phyloP scores from a whole-genome alignment of 1,140 invertebrate genomes.

The Homarus americanus region DNA sequence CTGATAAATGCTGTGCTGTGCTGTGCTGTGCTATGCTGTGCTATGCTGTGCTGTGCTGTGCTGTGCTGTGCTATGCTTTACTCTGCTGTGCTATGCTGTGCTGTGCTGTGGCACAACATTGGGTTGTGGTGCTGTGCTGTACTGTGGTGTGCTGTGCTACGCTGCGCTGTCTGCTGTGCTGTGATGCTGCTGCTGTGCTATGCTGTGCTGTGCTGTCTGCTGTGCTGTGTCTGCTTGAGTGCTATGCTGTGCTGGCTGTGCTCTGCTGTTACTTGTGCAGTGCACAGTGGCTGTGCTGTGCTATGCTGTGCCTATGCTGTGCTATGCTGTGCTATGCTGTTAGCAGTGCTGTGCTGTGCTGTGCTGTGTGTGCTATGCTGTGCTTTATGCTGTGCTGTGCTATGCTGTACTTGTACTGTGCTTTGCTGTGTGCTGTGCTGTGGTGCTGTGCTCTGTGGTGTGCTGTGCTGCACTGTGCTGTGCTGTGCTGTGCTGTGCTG shows the following conservation, averaged over 20 bases:
- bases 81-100: slow-evolving; percentile 35
- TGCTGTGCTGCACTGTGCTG: no score
- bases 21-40: slow-evolving; percentile 27
- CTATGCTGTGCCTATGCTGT: no score
- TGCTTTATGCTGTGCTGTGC: no score
- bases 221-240: slow-evolving; percentile 20
- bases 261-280: no score
- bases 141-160: slow-evolving; percentile 30
- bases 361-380: no score
- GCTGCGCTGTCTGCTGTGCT: slow-evolving; percentile 11
- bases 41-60: slow-evolving; percentile 41
- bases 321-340: slow-evolving; percentile 7
- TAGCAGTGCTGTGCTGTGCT: slow-evolving; percentile 38
- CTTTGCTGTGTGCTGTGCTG: slow-evolving; percentile 36
- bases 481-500: slow-evolving; percentile 61
- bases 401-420: no score
- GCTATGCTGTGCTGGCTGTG: slow-evolving; percentile 29
- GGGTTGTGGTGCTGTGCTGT: no score
- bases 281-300: no score
- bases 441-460: no score
- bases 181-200: no score
- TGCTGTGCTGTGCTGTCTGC: slow-evolving; percentile 7
- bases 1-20: slow-evolving; percentile 23
- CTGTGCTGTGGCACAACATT: slow-evolving; percentile 33
- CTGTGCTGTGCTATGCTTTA: slow-evolving; percentile 27